Conservation (phyloP, 2,797 vertebrate genomes). For the Selene dorsalis region DNA sequence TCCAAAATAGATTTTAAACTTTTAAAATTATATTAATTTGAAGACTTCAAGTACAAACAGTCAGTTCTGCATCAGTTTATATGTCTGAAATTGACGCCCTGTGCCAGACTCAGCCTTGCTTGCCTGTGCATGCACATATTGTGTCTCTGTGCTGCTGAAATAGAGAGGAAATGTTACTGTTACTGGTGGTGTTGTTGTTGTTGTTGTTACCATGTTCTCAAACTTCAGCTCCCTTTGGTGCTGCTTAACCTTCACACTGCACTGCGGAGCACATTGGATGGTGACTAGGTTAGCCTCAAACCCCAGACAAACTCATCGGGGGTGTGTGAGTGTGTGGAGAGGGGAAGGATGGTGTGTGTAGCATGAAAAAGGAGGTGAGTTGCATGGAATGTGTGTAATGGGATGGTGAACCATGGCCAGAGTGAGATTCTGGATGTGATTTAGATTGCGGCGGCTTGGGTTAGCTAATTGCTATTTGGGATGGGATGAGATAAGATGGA, state of each 20-base stretch:
- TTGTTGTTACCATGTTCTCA: constrained; percentile 1
- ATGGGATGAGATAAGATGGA: constrained; percentile 61
- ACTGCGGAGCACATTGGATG: constrained; percentile 40
- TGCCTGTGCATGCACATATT: constrained; percentile 36
- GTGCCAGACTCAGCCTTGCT: background rate
- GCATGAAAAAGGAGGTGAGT: constrained; percentile 68
- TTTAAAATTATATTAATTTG: constrained; percentile 36
- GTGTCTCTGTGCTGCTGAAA: constrained; percentile 23
- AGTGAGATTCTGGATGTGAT: constrained; percentile 70
- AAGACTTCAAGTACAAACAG: background rate
- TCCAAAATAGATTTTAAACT: constrained; percentile 22
- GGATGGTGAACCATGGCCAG: constrained; percentile 65
- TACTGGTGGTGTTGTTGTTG: background rate
- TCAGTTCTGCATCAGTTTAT: constrained; percentile 37
- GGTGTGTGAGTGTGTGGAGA: constrained; percentile 3
- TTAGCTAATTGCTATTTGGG: constrained; percentile 78
- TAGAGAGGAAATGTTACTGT: constrained; percentile 41
- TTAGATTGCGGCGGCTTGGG: constrained; percentile 54
- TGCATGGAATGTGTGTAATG: constrained; percentile 67
- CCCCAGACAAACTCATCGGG: constrained; percentile 40
- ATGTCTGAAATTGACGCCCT: constrained; percentile 34
- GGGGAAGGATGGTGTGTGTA: constrained; percentile 18
- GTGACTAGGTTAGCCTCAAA: constrained; percentile 70
- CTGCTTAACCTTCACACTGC: constrained; percentile 59
- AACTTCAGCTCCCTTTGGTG: constrained; percentile 36